Conservation (phyloP, 2,113 vertebrate species). For the Rhynchopsitta pachyrhyncha region DNA sequence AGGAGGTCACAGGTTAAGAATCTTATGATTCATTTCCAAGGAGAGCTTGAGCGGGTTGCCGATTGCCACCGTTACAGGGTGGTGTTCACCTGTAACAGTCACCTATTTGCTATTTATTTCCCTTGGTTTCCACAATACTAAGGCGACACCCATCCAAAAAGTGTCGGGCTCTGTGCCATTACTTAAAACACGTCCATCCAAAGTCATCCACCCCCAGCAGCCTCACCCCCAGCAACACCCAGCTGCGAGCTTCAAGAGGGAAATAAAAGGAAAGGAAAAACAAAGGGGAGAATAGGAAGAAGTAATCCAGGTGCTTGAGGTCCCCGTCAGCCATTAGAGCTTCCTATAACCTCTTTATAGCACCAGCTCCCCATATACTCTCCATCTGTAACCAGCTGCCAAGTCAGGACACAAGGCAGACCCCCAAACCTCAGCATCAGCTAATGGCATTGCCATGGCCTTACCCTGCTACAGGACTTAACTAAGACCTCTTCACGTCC, state of each 20-base stretch:
- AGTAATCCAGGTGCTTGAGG: neutral
- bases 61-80: neutral
- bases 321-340: neutral
- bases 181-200: neutral
- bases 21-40: neutral
- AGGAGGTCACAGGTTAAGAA: neutral
- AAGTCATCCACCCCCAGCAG: neutral
- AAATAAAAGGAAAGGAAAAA: rapidly evolving
- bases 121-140: neutral
- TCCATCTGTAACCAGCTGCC: rapidly evolving
- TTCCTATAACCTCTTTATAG: rapidly evolving
- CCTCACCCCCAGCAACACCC: neutral
- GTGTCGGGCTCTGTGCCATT: neutral
- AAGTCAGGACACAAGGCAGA: neutral
- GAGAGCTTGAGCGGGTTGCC: neutral
- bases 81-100: neutral
- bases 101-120: neutral
- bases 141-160: neutral
- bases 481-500: neutral
- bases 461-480: neutral
- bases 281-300: neutral
- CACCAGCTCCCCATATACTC: neutral
- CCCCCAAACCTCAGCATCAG: neutral
- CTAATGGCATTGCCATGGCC: neutral
- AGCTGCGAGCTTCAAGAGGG: neutral